Conservation (phyloP, 2,888 invertebrate genomes). For the Campoplex nolae region DNA sequence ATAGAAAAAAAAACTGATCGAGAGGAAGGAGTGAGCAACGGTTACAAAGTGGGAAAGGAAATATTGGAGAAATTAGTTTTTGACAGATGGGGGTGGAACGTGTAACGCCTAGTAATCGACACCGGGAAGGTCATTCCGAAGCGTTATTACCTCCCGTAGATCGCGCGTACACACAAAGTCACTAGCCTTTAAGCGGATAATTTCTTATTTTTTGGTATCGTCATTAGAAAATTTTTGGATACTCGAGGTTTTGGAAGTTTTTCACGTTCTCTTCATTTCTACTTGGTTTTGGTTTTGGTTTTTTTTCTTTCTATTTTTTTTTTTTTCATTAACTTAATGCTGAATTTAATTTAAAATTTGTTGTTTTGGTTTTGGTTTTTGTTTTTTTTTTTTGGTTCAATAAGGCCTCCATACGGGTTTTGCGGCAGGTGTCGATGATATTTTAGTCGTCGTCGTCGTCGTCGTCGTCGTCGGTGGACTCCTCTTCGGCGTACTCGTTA, state of each 20-base stretch:
- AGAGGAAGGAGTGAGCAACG: background rate
- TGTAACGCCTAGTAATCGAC: conserved; percentile 14
- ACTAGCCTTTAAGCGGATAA: conserved; percentile 79
- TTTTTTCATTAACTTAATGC: background rate
- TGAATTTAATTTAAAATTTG: background rate
- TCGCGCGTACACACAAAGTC: conserved; percentile 64
- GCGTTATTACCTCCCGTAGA: background rate
- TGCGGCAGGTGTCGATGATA: conserved; percentile 76
- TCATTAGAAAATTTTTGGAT: conserved; percentile 37
- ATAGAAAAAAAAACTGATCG: background rate
- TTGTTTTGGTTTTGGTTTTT: conserved; percentile 28
- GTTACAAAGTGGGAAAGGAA: background rate
- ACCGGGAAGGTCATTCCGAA: conserved; percentile 1
- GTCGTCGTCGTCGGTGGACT: conserved; percentile 68
- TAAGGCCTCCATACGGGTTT: conserved; percentile 83
- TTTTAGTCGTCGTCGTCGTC: conserved; percentile 77
- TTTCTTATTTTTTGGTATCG: background rate
- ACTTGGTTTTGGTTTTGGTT: conserved; percentile 11
- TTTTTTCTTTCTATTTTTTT: conserved; percentile 37
- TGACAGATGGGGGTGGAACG: background rate
- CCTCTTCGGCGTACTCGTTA: conserved; percentile 69
- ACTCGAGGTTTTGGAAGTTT: conserved; percentile 37
- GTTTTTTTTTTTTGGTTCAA: conserved; percentile 68
- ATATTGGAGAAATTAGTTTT: conserved; percentile 3
- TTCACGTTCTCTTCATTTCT: conserved; percentile 31